Percentiles rank a stretch among this genome's conserved stretches.
Conservation (phyloP, 1,140 invertebrate genomes). For the Dendrolimus kikuchii region DNA sequence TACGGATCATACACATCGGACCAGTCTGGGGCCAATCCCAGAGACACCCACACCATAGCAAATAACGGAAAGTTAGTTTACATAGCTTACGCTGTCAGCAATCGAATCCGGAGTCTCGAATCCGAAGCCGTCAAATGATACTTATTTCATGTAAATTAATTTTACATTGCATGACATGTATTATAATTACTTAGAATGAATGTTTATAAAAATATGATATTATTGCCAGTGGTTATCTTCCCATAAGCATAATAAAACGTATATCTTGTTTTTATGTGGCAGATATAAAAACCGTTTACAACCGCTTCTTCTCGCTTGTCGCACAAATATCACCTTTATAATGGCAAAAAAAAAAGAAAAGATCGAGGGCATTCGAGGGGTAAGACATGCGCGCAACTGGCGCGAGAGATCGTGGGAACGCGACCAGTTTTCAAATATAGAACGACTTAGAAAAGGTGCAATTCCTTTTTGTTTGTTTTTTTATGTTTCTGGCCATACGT, state of each 20-base stretch:
- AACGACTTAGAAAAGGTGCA: constrained; percentile 68
- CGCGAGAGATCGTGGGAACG: constrained; percentile 67
- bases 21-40: too few relatives aligned
- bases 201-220: constrained; percentile 3
- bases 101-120: too few relatives aligned
- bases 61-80: too few relatives aligned
- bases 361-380: constrained; percentile 30
- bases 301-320: constrained; percentile 22
- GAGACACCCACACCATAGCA: too few relatives aligned
- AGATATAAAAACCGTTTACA: constrained; percentile 14
- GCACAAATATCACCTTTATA: constrained; percentile 40
- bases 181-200: constrained; percentile 52
- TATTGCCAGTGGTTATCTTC: too few relatives aligned
- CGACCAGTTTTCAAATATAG: constrained; percentile 60
- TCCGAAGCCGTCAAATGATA: too few relatives aligned
- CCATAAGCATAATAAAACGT: constrained; percentile 19
- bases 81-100: too few relatives aligned
- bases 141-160: too few relatives aligned
- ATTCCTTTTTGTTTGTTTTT: constrained; percentile 64
- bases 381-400: constrained; percentile 56
- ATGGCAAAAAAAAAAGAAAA: constrained; percentile 52
- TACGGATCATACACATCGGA: too few relatives aligned
- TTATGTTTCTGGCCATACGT: constrained; percentile 31
- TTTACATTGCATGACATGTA: constrained; percentile 16
- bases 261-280: constrained; percentile 18